Percentiles rank a stretch among this genome's conserved stretches.
Evolutionary conservation across 92 coral and sea anemone genomes (phyloP).

Genomic region (Zoanthus sansibaricus): DNA sequence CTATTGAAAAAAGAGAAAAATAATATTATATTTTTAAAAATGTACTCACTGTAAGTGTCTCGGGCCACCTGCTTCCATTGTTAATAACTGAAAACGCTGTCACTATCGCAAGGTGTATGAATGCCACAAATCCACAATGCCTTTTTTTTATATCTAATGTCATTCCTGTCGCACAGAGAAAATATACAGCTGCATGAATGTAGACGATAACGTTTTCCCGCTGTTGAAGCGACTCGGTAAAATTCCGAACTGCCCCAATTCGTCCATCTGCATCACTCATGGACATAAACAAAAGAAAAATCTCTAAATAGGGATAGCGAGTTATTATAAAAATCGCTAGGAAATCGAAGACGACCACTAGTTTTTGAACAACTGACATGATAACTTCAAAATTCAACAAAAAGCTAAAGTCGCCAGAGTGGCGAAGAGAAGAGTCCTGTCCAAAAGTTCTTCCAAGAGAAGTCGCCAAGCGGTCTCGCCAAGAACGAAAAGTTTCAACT

Average conservation of each 20-base stretch:
- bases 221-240: slow-evolving; percentile 63
- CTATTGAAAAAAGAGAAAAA: not conserved
- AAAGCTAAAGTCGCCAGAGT: no score
- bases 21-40: not conserved
- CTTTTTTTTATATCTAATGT: slow-evolving; percentile 85
- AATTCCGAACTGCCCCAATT: slow-evolving; percentile 37
- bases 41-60: slow-evolving; percentile 85
- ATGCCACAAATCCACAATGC: slow-evolving; percentile 81
- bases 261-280: slow-evolving; percentile 66
- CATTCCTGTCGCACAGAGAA: slow-evolving; percentile 96
- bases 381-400: not conserved
- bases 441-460: no score
- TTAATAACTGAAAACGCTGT: slow-evolving; percentile 70
- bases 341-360: slow-evolving; percentile 74
- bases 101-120: slow-evolving; percentile 69
- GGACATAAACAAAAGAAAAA: slow-evolving; percentile 78
- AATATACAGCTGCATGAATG: slow-evolving; percentile 79
- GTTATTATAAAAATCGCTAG: slow-evolving; percentile 87
- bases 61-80: slow-evolving; percentile 68
- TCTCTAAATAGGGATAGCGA: slow-evolving; percentile 90
- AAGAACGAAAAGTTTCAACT: not conserved
- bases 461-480: not conserved
- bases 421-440: no score
- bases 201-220: slow-evolving; percentile 74
- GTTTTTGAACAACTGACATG: slow-evolving; percentile 82